phyloP scores from a whole-genome alignment of 2,888 invertebrate genomes.

The Callyntrura sp. region DNA sequence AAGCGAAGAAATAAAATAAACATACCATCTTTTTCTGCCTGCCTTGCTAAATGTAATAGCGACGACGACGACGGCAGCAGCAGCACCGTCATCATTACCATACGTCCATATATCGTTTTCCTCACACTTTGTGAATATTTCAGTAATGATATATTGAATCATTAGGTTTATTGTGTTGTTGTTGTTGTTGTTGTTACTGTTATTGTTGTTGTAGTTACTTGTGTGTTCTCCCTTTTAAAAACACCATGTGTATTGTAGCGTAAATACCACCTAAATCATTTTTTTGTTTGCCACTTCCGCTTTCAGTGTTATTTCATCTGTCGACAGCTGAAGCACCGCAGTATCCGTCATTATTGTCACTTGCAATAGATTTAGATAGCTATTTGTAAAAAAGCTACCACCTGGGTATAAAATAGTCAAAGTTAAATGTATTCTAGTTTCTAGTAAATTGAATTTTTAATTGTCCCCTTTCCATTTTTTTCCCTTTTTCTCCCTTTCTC shows the following conservation, averaged over 20 bases:
- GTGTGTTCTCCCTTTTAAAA: constrained; percentile 24
- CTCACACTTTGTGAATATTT: constrained; percentile 38
- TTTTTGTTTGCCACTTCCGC: not conserved
- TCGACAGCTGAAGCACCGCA: no score
- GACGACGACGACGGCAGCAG: no score
- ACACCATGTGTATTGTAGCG: not conserved
- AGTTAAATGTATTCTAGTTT: no score
- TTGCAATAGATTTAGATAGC: no score
- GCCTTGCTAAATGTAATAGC: not conserved
- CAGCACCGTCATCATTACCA: not conserved
- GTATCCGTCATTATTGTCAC: no score
- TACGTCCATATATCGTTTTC: constrained; percentile 9
- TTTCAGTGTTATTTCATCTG: no score
- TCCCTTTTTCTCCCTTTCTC: not conserved
- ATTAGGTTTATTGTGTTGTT: constrained; percentile 52
- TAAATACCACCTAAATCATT: not conserved
- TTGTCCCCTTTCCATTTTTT: not conserved
- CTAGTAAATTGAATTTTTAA: no score
- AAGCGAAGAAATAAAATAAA: not conserved
- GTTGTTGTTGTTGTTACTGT: constrained; percentile 55
- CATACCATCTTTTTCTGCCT: not conserved
- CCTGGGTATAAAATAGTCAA: no score
- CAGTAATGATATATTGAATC: constrained; percentile 47
- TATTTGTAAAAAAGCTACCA: no score
- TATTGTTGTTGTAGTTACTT: constrained; percentile 41